Conservation (phyloP, 1,140 invertebrate genomes). For the Penaeus indicus region DNA sequence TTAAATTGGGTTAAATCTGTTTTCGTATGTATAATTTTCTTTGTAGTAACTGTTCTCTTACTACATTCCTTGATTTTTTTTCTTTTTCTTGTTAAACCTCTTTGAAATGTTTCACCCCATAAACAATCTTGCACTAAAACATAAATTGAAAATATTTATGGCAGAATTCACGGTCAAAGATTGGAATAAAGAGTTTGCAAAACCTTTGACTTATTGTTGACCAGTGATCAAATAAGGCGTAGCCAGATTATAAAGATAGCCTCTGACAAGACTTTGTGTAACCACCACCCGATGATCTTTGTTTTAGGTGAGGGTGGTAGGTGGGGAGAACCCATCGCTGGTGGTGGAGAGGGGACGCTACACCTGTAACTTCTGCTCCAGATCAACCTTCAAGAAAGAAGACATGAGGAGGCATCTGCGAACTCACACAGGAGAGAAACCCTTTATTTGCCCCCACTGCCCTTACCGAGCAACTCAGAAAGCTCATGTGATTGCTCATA, state of each 20-base stretch:
- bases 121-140: too few species aligned
- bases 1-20: too few species aligned
- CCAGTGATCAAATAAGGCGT: neutral
- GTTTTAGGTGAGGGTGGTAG: constrained; percentile 49
- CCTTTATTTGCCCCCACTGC: constrained; percentile 39
- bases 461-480: constrained; percentile 52
- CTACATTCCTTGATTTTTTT: too few species aligned
- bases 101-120: too few species aligned
- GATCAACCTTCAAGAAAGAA: constrained; percentile 47
- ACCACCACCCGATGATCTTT: constrained; percentile 45
- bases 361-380: constrained; percentile 49
- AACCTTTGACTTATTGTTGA: neutral
- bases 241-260: constrained; percentile 1
- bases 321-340: constrained; percentile 32
- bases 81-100: too few species aligned
- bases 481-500: constrained; percentile 44
- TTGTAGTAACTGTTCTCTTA: too few species aligned
- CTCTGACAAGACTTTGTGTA: constrained; percentile 32
- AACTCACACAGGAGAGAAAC: constrained; percentile 49
- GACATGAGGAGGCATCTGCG: constrained; percentile 47
- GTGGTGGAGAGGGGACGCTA: constrained; percentile 30
- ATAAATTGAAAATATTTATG: too few species aligned
- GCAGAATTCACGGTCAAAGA: too few species aligned
- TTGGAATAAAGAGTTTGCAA: neutral
- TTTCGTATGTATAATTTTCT: too few species aligned